Evolutionary conservation across 2,797 vertebrate genomes (phyloP).

Genomic region (Sciaenops ocellatus): DNA sequence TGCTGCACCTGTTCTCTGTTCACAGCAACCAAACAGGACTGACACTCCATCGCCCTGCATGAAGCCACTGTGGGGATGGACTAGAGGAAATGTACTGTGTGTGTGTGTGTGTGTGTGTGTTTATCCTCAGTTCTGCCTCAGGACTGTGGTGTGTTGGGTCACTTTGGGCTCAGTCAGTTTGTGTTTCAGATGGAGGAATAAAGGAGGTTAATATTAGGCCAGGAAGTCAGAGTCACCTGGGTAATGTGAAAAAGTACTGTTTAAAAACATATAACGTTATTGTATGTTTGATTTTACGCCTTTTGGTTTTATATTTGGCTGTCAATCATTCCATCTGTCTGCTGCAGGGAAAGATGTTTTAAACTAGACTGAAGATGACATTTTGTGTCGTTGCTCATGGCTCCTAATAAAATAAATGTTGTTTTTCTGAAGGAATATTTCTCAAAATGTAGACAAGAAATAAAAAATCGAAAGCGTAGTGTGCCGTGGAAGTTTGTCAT

Average conservation of each 20-base stretch:
- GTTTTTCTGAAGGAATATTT: too few relatives aligned
- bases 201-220: background rate
- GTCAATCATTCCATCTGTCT: background rate
- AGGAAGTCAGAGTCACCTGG: background rate
- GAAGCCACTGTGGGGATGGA: constrained; percentile 46
- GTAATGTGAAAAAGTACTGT: background rate
- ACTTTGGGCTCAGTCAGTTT: constrained; percentile 49
- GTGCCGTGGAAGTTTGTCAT: background rate
- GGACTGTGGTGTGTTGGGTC: constrained; percentile 32
- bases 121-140: constrained; percentile 42
- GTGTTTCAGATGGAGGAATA: constrained; percentile 21
- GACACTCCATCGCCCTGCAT: constrained; percentile 46
- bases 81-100: constrained; percentile 9
- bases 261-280: background rate
- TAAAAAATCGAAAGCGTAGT: background rate
- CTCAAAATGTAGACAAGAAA: background rate
- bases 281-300: background rate
- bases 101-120: constrained; percentile 21
- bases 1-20: constrained; percentile 56
- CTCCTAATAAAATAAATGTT: too few relatives aligned
- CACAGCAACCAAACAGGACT: constrained; percentile 53
- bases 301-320: background rate
- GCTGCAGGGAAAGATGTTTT: background rate
- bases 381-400: too few relatives aligned
- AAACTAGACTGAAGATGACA: background rate